Conservation (phyloP, 2,888 invertebrate genomes). For the Cryptocheilus praepositus region DNA sequence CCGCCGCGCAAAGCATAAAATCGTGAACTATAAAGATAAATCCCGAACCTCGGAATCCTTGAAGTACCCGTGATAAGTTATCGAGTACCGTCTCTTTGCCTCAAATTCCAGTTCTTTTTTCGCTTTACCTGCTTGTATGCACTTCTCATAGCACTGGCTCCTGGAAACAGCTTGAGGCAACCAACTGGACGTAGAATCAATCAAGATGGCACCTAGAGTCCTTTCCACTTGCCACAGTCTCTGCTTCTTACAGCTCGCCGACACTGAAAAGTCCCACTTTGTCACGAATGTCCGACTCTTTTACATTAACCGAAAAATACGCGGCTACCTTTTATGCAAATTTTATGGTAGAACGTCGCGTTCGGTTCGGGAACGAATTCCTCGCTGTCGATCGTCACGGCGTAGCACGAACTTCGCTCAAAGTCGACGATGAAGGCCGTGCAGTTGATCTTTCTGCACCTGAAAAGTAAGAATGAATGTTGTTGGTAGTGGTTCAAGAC, state of each 20-base stretch:
- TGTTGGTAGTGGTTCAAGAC: no score
- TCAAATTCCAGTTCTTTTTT: neutral
- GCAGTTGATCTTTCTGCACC: slow-evolving; percentile 64
- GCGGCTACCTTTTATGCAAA: slow-evolving; percentile 78
- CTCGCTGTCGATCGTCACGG: slow-evolving; percentile 58
- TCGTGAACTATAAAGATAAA: no score
- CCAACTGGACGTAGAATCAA: slow-evolving; percentile 81
- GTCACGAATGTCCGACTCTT: neutral
- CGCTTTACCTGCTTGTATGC: slow-evolving; percentile 59
- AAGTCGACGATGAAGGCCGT: slow-evolving; percentile 67
- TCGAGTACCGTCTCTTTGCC: no score
- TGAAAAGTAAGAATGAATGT: slow-evolving; percentile 32
- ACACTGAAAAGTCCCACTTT: slow-evolving; percentile 70
- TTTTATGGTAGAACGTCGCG: slow-evolving; percentile 81
- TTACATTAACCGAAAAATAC: neutral
- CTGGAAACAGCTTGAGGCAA: slow-evolving; percentile 80
- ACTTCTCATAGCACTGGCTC: slow-evolving; percentile 80
- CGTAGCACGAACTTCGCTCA: slow-evolving; percentile 61
- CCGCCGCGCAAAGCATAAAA: no score
- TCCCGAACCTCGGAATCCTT: no score
- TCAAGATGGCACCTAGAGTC: slow-evolving; percentile 84
- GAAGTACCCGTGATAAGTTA: no score
- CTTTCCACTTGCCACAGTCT: slow-evolving; percentile 87
- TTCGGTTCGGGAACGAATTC: slow-evolving; percentile 76
- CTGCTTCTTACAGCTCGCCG: slow-evolving; percentile 76